Base-by-base conservation (phyloP, 2,113 vertebrate genomes). In the Shinisaurus crocodilurus region DNA sequence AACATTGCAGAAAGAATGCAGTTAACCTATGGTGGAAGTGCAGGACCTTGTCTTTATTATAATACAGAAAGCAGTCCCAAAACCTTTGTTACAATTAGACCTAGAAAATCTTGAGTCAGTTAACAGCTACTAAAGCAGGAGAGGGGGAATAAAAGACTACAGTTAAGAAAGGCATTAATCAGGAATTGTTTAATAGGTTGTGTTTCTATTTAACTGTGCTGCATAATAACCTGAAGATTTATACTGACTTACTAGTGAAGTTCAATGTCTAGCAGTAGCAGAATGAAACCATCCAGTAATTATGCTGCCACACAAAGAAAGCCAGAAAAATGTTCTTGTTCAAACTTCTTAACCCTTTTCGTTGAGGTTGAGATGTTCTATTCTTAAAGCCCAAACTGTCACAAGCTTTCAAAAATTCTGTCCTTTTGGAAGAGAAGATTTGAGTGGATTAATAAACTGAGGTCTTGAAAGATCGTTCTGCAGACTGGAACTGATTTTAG, bases 131-230 rank as follows among this genome's bases (percentile, higher is more conserved):
- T 48, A 72, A 57, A 37, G 34, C 15, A 57, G 34, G 20, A 25
- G 0, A 32, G 27, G 9, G 32, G 48, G 20, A 54, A 82, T 32
- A 32, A 88, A 63, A 77, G 1, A 89, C 40, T 37, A 65, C 57
- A 79, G 9, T 40, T 12, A 85, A 69, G 45, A 57, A 65, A 85
- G 20, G 3, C 48, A 57, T 79, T 57, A 54, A 70, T 80, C 88
- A 89, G 88, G 69, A 86, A 86, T 79, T 60, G 50, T 90, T 90
- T 90, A 90, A 90, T 90, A 70, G 45, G 83, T 40, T 50, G 6
- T 37, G 45, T 79, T 90, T 90, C 83, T n/a, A 70, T 54, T 85
- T 48, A 54, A 74, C 45, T 82, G 16, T n/a, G 37, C 32, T 40
- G 43, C 70, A 54, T 85, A 85, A 85, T 63, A 85, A 79, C 25